These are phyloP conservation scores for Hystrix cristata DNA, from an alignment of 2,113 vertebrate genomes.

Conservation along the genomic window DNA sequence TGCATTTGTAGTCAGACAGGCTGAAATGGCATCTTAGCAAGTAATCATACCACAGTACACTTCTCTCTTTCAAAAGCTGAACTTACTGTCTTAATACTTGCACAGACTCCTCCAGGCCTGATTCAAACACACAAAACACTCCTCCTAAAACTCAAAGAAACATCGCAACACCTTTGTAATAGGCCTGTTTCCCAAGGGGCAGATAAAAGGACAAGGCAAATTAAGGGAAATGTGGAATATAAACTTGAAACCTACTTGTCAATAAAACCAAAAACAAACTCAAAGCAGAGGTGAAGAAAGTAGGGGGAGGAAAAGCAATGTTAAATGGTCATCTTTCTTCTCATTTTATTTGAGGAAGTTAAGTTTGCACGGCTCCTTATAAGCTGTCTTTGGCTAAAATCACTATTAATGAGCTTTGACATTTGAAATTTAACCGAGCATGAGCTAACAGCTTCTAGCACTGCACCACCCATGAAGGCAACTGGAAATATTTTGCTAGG, in stretches of 20 bases:
- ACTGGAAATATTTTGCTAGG: conserved; percentile 86
- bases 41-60: conserved; percentile 60
- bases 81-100: conserved; percentile 67
- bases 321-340: conserved; percentile 84
- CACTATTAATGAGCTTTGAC: conserved; percentile 89
- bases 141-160: conserved; percentile 81
- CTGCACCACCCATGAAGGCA: conserved; percentile 88
- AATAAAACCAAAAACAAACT: conserved; percentile 80
- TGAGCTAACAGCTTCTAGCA: conserved; percentile 88
- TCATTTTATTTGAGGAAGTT: conserved; percentile 88
- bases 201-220: conserved; percentile 74
- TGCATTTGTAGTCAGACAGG: conserved; percentile 56
- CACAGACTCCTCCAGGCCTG: conserved; percentile 70
- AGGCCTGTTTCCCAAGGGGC: conserved; percentile 63
- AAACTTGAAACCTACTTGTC: conserved; percentile 73
- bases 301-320: conserved; percentile 81
- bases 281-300: conserved; percentile 82
- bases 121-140: conserved; percentile 79
- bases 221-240: conserved; percentile 80
- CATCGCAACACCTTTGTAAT: conserved; percentile 82
- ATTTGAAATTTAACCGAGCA: conserved; percentile 87
- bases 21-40: conserved; percentile 58
- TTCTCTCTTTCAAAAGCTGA: conserved; percentile 64
- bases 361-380: conserved; percentile 84
- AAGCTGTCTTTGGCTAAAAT: conserved; percentile 89